Evolutionary conservation across 2,888 invertebrate genomes (phyloP).

Genomic region (Dascillus cervinus): DNA sequence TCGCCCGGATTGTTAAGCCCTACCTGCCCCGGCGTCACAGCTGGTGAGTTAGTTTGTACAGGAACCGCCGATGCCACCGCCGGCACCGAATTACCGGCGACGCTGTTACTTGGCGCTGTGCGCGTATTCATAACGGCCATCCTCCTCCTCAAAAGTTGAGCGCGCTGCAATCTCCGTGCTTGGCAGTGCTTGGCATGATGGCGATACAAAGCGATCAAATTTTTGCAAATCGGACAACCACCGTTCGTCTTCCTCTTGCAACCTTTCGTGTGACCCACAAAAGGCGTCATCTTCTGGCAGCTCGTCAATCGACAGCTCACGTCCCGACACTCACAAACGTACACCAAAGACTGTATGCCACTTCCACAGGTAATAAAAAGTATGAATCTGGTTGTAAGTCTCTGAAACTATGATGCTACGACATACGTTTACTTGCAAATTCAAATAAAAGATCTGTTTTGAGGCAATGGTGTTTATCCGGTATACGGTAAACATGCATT

Average conservation of each 20-base stretch:
- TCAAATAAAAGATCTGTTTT: too few species aligned
- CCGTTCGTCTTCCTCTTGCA: conserved; percentile 95
- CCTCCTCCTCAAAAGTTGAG: conserved; percentile 79
- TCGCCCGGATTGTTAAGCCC: conserved; percentile 24
- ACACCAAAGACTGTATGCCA: conserved; percentile 72
- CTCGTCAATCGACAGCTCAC: conserved; percentile 96
- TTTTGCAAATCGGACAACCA: conserved; percentile 98
- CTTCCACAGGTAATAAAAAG: too few species aligned
- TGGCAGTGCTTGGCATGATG: conserved; percentile 99
- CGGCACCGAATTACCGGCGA: conserved; percentile 33
- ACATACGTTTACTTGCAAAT: too few species aligned
- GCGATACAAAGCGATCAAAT: conserved; percentile 95
- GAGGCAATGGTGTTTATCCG: too few species aligned
- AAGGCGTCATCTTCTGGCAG: conserved; percentile 99
- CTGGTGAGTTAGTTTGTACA: conserved; percentile 39
- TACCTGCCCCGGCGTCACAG: conserved; percentile 41
- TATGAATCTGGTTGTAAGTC: too few species aligned
- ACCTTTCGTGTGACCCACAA: conserved; percentile 94
- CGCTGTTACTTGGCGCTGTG: conserved; percentile 39
- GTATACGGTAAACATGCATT: too few species aligned
- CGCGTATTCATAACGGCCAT: conserved; percentile 78
- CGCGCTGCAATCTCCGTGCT: conserved; percentile 91
- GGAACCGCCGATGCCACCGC: conserved; percentile 34
- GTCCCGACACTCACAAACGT: conserved; percentile 61
- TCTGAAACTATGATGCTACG: too few species aligned